Base-by-base conservation (phyloP, 2,888 invertebrate species). In the Osedax frankpressi region DNA sequence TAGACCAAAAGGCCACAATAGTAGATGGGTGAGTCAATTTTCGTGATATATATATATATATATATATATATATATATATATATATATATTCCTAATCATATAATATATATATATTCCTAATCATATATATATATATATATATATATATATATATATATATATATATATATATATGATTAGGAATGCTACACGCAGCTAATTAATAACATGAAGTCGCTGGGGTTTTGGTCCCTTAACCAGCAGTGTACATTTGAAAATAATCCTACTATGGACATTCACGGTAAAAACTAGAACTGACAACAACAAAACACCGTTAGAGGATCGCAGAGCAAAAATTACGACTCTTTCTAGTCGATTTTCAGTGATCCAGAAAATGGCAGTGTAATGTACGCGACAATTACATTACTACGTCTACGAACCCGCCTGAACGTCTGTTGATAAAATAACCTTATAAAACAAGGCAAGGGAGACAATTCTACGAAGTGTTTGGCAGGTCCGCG, bases 51-150 rank as follows among this genome's bases (percentile, higher is more conserved):
- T 30, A 73, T 73, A 28, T 27, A 73, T 72, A 70, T 2, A 71
- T 71, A 71, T n/a, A 30, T 28, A 11, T 60, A 27, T 24, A 69
- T n/a, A 65, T 24, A 63, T 2, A n/a, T 11, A 44, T 24, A 19
- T 60, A 19, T n/a, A 44, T 63, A 14, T n/a, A 28, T 6, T 19
- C 26, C 11, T 72, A 30, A 30, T 71, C 71, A 25, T 59, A 59
- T 71, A 30, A 73, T 73, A 71, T 30, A 73, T 71, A 73, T 30
- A 73, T 73, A 73, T 59, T 70, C 60, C 65, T 30, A 74, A 59
- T n/a, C 44, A 74, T 74, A 73, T 44, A 74, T 73, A 72, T 24
- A 67, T 74, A 74, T 28, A 69, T 74, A 74, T 74, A 59, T 74
- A 74, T 63, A 60, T 74, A 68, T 70, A 28, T 70, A 68, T 70